Conservation (phyloP, 2,113 vertebrate genomes). For the Candoia aspera region DNA sequence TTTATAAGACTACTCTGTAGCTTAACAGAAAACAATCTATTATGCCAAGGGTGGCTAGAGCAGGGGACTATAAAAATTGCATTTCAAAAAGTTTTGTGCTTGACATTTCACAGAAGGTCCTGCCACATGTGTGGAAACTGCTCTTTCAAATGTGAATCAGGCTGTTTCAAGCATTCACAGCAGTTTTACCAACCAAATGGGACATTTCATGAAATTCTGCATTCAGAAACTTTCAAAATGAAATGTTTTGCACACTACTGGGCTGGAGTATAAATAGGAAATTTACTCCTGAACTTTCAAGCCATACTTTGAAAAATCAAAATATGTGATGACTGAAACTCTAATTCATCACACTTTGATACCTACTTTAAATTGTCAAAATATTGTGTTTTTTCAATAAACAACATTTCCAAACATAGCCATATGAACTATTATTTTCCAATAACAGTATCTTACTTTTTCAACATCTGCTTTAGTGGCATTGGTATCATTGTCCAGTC, state of each 20-base stretch:
- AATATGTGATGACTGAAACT: background rate
- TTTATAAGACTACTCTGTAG: background rate
- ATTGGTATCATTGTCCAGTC: conserved; percentile 94
- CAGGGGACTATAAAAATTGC: background rate
- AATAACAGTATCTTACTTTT: conserved; percentile 81
- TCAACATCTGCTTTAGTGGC: conserved; percentile 98
- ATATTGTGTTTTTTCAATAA: background rate
- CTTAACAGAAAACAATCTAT: background rate
- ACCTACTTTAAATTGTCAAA: background rate
- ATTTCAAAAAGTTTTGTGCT: background rate
- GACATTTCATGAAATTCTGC: background rate
- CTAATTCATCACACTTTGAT: background rate
- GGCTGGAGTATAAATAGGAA: background rate
- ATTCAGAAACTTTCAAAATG: background rate
- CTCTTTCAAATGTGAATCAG: background rate
- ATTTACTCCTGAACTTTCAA: background rate
- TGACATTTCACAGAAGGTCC: background rate
- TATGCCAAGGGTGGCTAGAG: background rate
- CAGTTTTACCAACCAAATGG: background rate
- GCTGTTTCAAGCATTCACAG: background rate
- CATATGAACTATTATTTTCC: background rate
- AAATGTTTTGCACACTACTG: too few relatives aligned
- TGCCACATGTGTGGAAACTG: background rate
- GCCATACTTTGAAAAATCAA: background rate
- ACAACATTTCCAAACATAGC: background rate